A percentile compares a stretch with the other conserved stretches of the same genome.
phyloP scores from a whole-genome alignment of 2,113 vertebrate genomes.

The Nipponia nippon region DNA sequence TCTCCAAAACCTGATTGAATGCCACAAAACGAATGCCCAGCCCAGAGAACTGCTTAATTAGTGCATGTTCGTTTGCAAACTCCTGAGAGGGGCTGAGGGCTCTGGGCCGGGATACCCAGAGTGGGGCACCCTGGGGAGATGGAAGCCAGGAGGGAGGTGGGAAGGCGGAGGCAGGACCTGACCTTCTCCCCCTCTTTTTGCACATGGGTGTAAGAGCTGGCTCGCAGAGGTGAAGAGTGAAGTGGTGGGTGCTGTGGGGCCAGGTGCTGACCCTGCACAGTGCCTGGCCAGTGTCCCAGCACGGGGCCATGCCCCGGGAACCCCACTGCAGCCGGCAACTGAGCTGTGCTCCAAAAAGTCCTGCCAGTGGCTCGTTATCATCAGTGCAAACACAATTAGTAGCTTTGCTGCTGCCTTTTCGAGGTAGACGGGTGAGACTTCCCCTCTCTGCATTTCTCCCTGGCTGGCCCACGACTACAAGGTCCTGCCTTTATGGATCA shows the following conservation, averaged over 20 bases:
- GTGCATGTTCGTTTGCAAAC: accelerated
- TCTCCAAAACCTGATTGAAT: background rate
- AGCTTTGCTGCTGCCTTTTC: background rate
- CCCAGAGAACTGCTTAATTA: background rate
- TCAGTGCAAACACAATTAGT: background rate
- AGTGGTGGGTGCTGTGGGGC: background rate
- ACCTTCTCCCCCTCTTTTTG: background rate
- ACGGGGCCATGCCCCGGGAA: accelerated
- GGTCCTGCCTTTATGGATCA: slow-evolving; percentile 61
- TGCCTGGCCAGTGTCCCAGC: background rate
- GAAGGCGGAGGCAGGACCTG: background rate
- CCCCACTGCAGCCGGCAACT: accelerated
- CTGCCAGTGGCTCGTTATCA: background rate
- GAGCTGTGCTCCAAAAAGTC: background rate
- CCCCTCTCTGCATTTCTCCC: background rate
- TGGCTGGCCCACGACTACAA: background rate
- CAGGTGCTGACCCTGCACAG: background rate
- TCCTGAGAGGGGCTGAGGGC: background rate
- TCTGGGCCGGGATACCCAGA: background rate
- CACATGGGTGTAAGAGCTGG: accelerated
- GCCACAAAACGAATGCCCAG: background rate
- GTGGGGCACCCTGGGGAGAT: accelerated
- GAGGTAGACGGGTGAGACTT: background rate
- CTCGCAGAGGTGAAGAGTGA: background rate
- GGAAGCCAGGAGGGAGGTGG: background rate